Evolutionary conservation across 2,113 vertebrate species (phyloP).

Genomic region (Strix aluco): DNA sequence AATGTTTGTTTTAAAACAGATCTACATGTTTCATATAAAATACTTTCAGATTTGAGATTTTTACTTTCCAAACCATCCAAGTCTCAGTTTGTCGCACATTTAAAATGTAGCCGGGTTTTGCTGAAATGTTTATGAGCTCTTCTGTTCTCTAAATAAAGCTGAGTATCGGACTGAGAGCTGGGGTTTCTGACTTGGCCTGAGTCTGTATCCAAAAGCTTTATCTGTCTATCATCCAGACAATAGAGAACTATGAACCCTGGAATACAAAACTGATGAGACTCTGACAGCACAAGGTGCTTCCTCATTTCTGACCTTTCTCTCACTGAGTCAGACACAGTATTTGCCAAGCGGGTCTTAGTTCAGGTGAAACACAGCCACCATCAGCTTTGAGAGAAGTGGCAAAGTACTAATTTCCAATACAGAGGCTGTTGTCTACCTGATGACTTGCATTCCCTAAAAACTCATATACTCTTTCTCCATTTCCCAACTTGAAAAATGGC

Average conservation of each 20-base stretch:
- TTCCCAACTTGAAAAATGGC: not conserved
- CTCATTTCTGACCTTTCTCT: constrained; percentile 39
- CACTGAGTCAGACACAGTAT: not conserved
- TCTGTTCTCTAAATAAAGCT: not conserved
- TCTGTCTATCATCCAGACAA: not conserved
- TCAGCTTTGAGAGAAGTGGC: not conserved
- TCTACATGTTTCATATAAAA: not conserved
- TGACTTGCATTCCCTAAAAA: not conserved
- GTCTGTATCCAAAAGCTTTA: not conserved
- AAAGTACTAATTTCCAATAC: not conserved
- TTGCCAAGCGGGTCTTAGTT: not conserved
- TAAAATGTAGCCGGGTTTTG: not conserved
- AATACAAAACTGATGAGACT: not conserved
- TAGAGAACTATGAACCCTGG: not conserved
- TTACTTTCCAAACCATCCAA: not conserved
- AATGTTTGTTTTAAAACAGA: not conserved
- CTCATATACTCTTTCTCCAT: not conserved
- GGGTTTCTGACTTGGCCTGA: not conserved
- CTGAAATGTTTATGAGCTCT: constrained; percentile 2
- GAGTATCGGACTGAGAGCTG: not conserved
- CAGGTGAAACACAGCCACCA: not conserved
- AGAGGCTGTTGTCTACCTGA: not conserved
- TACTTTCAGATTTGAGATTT: not conserved
- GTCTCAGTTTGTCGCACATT: not conserved
- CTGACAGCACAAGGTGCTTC: constrained; percentile 1